Evolutionary conservation across 1,140 invertebrate genomes (phyloP).

Genomic region (Bradysia coprophila): DNA sequence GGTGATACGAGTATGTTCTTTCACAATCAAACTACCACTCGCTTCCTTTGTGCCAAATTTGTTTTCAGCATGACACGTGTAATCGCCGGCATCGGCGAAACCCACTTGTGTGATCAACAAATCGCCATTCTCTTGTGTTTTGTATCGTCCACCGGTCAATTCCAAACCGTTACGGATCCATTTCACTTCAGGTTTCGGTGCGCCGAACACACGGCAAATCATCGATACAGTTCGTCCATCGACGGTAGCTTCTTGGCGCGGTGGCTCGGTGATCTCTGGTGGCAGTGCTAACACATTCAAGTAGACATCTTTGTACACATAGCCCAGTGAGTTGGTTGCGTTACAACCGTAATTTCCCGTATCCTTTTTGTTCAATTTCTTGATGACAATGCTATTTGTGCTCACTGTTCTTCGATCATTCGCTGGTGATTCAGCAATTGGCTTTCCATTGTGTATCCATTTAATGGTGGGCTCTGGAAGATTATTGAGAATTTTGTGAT

Average conservation of each 20-base stretch:
- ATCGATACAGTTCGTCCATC: conserved; percentile 67
- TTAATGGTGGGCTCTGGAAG: conserved; percentile 81
- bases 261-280: conserved; percentile 75
- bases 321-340: conserved; percentile 93
- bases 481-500: too few relatives aligned
- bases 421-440: conserved; percentile 51
- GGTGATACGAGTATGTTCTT: conserved; percentile 69
- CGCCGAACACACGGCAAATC: conserved; percentile 86
- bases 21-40: conserved; percentile 59
- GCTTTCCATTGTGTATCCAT: conserved; percentile 94
- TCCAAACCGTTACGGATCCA: conserved; percentile 73
- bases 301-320: conserved; percentile 95
- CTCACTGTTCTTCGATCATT: conserved; percentile 51
- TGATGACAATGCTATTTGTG: conserved; percentile 61
- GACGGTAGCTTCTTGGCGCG: conserved; percentile 59
- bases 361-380: conserved; percentile 68
- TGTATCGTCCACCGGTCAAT: conserved; percentile 68
- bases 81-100: conserved; percentile 71
- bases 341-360: conserved; percentile 98
- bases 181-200: conserved; percentile 84
- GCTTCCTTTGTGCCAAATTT: conserved; percentile 71
- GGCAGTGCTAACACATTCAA: conserved; percentile 88
- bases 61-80: conserved; percentile 83
- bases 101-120: conserved; percentile 66
- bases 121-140: conserved; percentile 55